These are phyloP conservation scores for Apostichopus parvimensis DNA, from an alignment of 35 echinoderm and acorn worm genomes.

Conservation along the genomic window DNA sequence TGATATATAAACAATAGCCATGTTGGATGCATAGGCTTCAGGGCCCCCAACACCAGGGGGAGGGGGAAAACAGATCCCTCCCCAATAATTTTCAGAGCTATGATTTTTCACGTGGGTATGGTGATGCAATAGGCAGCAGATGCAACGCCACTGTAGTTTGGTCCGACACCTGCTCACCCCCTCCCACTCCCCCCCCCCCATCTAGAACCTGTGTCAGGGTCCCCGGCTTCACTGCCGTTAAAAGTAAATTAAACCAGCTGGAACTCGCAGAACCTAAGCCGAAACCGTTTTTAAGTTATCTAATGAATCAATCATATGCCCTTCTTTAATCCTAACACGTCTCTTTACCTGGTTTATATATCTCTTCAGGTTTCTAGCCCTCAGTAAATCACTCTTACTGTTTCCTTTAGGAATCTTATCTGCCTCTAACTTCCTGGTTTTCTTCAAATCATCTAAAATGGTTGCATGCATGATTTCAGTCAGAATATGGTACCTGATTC, in stretches of 20 bases:
- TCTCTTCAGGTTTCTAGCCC: conserved; percentile 83
- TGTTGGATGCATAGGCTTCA: too few species aligned
- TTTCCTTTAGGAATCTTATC: conserved; percentile 64
- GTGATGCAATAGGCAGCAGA: too few species aligned
- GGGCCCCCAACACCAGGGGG: too few species aligned
- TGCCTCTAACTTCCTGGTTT: conserved; percentile 61
- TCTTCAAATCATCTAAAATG: conserved; percentile 73
- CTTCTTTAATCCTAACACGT: neutral
- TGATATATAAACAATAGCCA: too few species aligned
- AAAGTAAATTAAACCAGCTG: too few species aligned
- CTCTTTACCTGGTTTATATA: conserved; percentile 87
- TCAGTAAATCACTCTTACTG: conserved; percentile 76
- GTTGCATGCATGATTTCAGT: conserved; percentile 94
- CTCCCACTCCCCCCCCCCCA: neutral
- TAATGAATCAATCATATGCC: neutral
- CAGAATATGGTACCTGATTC: conserved; percentile 70
- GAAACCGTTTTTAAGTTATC: neutral
- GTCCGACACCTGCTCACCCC: neutral
- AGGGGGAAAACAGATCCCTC: too few species aligned
- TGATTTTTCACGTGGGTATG: too few species aligned
- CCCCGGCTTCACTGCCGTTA: too few species aligned
- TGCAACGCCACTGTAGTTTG: too few species aligned
- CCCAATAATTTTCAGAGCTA: too few species aligned
- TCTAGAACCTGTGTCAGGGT: neutral
- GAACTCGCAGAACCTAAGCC: too few species aligned